A percentile compares a stretch with the other conserved stretches of the same genome.
These are phyloP conservation scores for Thaumetopoea pityocampa DNA, from an alignment of 1,140 invertebrate species.

Conservation along the genomic window DNA sequence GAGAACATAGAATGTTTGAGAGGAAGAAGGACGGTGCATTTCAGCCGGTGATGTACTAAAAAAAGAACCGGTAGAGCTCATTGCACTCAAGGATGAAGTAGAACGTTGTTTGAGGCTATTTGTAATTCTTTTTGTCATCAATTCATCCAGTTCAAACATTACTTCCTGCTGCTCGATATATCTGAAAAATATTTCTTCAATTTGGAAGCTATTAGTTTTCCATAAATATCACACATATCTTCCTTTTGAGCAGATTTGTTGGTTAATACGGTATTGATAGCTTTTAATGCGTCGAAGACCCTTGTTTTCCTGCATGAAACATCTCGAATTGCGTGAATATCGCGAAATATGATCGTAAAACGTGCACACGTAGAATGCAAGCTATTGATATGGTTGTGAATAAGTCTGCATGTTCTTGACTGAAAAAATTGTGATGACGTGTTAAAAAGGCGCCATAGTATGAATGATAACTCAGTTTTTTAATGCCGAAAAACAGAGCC, in stretches of 20 bases:
- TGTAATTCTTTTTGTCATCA: background rate
- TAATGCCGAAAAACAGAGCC: too few species aligned
- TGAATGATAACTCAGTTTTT: too few species aligned
- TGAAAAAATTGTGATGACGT: too few species aligned
- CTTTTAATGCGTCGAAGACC: conserved; percentile 4
- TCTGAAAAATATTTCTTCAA: conserved; percentile 12
- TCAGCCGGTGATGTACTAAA: background rate
- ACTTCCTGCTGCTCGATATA: conserved; percentile 4
- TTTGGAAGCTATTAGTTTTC: conserved; percentile 9
- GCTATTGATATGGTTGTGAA: too few species aligned
- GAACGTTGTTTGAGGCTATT: background rate
- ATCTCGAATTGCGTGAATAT: too few species aligned
- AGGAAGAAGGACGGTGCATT: conserved; percentile 3
- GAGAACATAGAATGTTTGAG: conserved; percentile 1
- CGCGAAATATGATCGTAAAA: too few species aligned
- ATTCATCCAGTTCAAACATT: conserved; percentile 14
- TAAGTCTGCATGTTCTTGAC: too few species aligned
- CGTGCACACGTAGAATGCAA: too few species aligned
- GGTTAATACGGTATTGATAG: conserved; percentile 4
- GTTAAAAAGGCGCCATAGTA: too few species aligned
- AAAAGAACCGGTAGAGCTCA: conserved; percentile 1
- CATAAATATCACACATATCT: conserved; percentile 12
- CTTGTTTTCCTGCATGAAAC: too few species aligned
- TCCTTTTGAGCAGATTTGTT: conserved; percentile 4
- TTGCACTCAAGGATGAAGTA: background rate